Evolutionary conservation across 1,140 invertebrate species (phyloP), one percentile per base, ranked within the genome.

Genomic region (Drosophila erecta): DNA sequence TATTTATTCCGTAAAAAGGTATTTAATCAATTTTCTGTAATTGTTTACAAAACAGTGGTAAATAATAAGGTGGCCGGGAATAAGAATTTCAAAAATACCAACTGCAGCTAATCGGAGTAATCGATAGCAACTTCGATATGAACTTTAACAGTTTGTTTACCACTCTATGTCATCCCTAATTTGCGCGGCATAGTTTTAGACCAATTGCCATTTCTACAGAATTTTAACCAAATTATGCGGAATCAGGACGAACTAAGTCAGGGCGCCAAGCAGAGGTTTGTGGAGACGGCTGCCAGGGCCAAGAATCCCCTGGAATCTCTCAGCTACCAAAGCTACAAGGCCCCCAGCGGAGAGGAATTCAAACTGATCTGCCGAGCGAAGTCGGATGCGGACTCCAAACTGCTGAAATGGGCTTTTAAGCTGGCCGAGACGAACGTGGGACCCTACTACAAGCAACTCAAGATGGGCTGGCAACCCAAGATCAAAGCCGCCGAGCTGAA

Each of bases 401-500:
- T 92, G 11, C 64, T 93, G 2, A 92, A 94, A 37, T 95, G 94
- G 94, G 93, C 94, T 7, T 95, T 95, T 76, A 93, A 95, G 69
- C 91, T 96, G 15, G 94, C 94, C 54, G 94, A 95, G 79, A 87
- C 90, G 43, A 96, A 96, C 81, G 95, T 96, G 93, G 93, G 95
- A 56, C 76, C 91, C 14, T 91, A 94, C 90, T 96, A 95, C 79
- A 93, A 94, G 65, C 76, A 92, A 22, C 92, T 93, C 0, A 86
- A 77, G 20, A 95, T 95, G 94, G 95, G 95, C 3, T 96, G 95
- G 96, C 93, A 95, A 73, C 92, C 93, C 12, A 92, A 93, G 58
- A 93, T 94, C 5, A 96, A 96, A 80, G 81, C 93, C 43, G 92
- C 93, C 6, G 95, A 96, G 91, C 93, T 96, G 73, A 95, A 93